Percentiles rank a stretch among this genome's conserved stretches.
Conservation (phyloP, 2,113 vertebrate genomes). For the Crotalus tigris region DNA sequence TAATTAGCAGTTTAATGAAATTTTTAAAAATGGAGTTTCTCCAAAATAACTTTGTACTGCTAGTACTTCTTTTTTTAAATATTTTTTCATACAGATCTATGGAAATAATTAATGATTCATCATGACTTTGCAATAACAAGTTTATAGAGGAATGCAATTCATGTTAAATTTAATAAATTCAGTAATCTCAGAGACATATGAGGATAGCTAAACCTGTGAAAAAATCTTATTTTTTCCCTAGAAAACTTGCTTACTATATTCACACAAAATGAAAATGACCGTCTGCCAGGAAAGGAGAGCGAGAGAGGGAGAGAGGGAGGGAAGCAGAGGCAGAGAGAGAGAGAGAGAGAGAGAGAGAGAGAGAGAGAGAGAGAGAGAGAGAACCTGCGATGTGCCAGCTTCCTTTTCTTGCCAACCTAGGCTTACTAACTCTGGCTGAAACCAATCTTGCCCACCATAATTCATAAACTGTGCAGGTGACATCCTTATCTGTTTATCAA, state of each 20-base stretch:
- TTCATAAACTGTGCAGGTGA: not conserved
- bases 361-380: not conserved
- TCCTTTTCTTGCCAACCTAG: not conserved
- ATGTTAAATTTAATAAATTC: not conserved
- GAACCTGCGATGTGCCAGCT: not conserved
- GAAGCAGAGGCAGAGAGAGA: too few species aligned
- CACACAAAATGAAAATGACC: not conserved
- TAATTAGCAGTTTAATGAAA: not conserved
- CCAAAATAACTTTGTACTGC: not conserved
- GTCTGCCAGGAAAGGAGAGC: too few species aligned
- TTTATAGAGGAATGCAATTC: not conserved
- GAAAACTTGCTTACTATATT: not conserved
- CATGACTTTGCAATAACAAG: not conserved
- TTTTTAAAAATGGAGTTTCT: not conserved
- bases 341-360: not conserved
- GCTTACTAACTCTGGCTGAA: not conserved
- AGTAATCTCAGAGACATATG: not conserved
- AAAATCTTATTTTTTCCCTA: not conserved
- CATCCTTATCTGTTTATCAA: not conserved
- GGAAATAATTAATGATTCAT: not conserved
- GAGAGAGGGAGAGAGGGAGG: too few species aligned
- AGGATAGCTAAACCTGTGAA: not conserved
- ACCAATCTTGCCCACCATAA: not conserved
- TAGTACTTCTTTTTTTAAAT: slow-evolving; percentile 8
- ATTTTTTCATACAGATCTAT: accelerated